Evolutionary conservation across 2,797 vertebrate species (phyloP), one percentile per base, ranked within the genome.

Genomic region (Cirrhinus molitorella): DNA sequence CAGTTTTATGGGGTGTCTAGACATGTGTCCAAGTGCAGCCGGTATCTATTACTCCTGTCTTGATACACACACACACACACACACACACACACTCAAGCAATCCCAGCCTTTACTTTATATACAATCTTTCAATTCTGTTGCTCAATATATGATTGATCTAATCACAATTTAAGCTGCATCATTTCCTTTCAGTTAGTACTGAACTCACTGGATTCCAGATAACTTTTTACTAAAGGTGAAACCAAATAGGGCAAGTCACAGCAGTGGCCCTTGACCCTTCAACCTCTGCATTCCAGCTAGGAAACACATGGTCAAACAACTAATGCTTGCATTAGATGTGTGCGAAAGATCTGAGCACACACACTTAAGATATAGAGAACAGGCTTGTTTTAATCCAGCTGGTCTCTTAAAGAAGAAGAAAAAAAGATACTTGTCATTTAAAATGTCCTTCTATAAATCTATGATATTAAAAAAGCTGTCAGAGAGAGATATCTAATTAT

Each of bases 1-100:
- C 84, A 53, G 83, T 88, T 89, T 90, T 89, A 83, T 90, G 81
- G 40, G 67, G 5, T 31, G 90, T 92, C 91, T 90, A 90, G 89
- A 90, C 88, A 63, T 79, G 31, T 75, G 79, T 80, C 81, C 51
- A 8, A n/a, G 61, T 85, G 63, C 81, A 53, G 79, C 79, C 40
- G 68, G 51, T 61, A 72, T 73, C 79, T 81, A 72, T 81, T 80
- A 71, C 49, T 17, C 51, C 34, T 8, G 47, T 51, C 47, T 80
- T 68, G 23, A 63, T 45, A 43, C 17, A 47, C 49, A 65, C 17
- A 47, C 43, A 31, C 59, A 31, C 28, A 31, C 51, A 55, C 19
- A 45, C n/a, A 73, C 45, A 21, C 43, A 74, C 17, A 31, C 23
- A 21, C 16, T 23, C 13, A 10, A 1, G 45, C 12, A 23, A 12